Percentiles rank a stretch among this genome's conserved stretches.
Conservation (phyloP, 1,140 invertebrate genomes). For the Melipona quadrifasciata region DNA sequence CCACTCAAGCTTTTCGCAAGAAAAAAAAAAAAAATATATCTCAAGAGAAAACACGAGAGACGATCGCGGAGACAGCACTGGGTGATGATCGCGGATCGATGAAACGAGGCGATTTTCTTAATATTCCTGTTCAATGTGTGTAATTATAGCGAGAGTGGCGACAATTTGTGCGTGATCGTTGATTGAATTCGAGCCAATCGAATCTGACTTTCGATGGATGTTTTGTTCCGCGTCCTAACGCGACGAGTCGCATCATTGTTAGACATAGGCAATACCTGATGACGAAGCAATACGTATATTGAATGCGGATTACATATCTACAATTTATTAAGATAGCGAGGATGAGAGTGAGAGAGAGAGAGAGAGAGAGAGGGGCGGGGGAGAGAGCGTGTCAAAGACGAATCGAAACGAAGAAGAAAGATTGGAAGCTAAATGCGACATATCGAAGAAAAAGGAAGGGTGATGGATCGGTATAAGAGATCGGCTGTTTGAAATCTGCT, state of each 20-base stretch:
- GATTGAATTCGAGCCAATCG: neutral
- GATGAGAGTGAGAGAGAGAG: neutral
- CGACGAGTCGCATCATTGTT: slow-evolving; percentile 60
- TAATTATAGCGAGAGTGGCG: neutral
- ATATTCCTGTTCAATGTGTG: neutral
- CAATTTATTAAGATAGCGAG: slow-evolving; percentile 56
- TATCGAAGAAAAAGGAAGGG: neutral
- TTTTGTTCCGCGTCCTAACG: slow-evolving; percentile 12
- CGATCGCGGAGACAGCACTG: slow-evolving; percentile 18
- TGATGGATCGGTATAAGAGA: slow-evolving; percentile 36
- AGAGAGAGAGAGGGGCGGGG: neutral
- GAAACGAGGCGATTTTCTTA: slow-evolving; percentile 1
- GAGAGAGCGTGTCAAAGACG: too few species aligned
- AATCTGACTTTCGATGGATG: too few species aligned
- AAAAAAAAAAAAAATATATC: too few species aligned
- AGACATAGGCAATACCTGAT: slow-evolving; percentile 75
- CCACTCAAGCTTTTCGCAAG: too few species aligned
- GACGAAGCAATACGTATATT: slow-evolving; percentile 72
- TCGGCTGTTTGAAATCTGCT: too few species aligned
- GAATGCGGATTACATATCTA: slow-evolving; percentile 64
- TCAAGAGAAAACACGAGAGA: too few species aligned
- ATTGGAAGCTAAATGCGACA: neutral
- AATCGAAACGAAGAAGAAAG: too few species aligned
- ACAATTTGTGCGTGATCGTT: neutral
- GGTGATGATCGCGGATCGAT: slow-evolving; percentile 4